Conservation (phyloP, 1,140 invertebrate genomes). For the Drosophila navojoa region DNA sequence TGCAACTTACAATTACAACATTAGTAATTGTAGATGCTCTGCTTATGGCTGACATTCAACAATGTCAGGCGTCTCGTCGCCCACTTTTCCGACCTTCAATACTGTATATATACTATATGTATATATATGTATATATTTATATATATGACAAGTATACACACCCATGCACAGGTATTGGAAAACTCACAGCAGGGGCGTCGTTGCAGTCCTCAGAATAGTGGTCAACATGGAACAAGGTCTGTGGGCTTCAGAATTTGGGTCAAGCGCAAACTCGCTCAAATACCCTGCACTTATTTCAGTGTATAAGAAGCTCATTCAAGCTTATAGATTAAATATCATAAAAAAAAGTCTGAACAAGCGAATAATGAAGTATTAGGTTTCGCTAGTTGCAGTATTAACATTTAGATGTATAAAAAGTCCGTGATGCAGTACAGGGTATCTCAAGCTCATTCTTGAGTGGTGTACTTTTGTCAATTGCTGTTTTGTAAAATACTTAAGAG, state of each 20-base stretch:
- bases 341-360: not conserved
- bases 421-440: not conserved
- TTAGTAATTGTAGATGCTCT: conserved; percentile 35
- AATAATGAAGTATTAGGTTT: no score
- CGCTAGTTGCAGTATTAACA: no score
- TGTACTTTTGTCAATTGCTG: not conserved
- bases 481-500: conserved; percentile 77
- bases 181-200: conserved; percentile 56
- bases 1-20: conserved; percentile 16
- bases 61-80: conserved; percentile 60
- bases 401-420: no score
- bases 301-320: not conserved
- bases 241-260: conserved; percentile 71
- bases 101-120: conserved; percentile 7
- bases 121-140: not conserved
- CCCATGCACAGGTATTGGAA: conserved; percentile 22
- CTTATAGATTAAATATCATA: not conserved
- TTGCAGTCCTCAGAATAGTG: conserved; percentile 28
- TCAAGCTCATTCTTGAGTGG: not conserved
- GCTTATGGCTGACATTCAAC: conserved; percentile 64
- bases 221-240: conserved; percentile 72
- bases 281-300: not conserved
- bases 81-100: conserved; percentile 40
- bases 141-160: not conserved
- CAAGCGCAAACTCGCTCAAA: conserved; percentile 43